These are phyloP conservation scores for Tyria jacobaeae DNA, from an alignment of 2,888 invertebrate genomes.

Conservation along the genomic window DNA sequence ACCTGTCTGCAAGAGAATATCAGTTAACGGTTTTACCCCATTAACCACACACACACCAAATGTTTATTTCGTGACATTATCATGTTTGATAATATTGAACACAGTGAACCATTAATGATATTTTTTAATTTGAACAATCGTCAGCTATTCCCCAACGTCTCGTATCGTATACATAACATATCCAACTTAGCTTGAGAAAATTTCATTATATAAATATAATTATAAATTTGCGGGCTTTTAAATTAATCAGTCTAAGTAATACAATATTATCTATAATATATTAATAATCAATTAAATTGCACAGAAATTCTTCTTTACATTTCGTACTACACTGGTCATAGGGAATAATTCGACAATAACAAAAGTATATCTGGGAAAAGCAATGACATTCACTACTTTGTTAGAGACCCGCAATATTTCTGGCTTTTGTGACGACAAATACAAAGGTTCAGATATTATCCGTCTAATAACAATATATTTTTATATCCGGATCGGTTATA, in stretches of 20 bases:
- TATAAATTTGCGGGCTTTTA: background rate
- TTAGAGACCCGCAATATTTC: background rate
- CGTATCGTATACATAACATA: too few species aligned
- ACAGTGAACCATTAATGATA: too few species aligned
- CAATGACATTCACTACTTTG: slow-evolving; percentile 1
- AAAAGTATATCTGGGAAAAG: background rate
- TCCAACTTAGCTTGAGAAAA: too few species aligned
- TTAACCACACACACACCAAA: too few species aligned
- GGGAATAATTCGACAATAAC: slow-evolving; percentile 7
- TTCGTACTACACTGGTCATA: background rate
- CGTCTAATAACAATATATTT: slow-evolving; percentile 2
- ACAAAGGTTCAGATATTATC: background rate
- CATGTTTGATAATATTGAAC: too few species aligned
- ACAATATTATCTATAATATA: background rate
- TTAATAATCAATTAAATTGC: background rate
- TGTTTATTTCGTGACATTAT: too few species aligned
- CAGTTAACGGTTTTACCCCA: too few species aligned
- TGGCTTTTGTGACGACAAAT: slow-evolving; percentile 7
- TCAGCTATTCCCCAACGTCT: too few species aligned
- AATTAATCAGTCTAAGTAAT: background rate
- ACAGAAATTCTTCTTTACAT: background rate
- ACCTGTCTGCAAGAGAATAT: too few species aligned
- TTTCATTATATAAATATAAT: too few species aligned
- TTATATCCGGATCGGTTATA: background rate
- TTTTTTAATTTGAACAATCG: too few species aligned